phyloP scores from a whole-genome alignment of 1,140 invertebrate genomes.

The Venturia canescens region DNA sequence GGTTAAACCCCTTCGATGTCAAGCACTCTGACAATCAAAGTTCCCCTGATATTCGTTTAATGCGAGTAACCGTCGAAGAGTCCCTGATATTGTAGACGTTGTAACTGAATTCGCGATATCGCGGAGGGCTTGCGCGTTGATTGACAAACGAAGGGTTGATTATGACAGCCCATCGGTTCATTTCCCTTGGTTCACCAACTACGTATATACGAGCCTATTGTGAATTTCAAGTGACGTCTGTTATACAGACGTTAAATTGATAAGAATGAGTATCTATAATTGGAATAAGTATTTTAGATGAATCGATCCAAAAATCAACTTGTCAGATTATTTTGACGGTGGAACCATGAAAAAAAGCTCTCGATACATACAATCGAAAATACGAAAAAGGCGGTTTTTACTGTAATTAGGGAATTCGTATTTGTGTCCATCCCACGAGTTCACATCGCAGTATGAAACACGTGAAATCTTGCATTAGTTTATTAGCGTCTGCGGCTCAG shows the following conservation, averaged over 20 bases:
- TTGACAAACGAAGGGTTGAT: background rate
- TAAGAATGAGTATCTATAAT: no score
- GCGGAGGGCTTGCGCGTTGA: background rate
- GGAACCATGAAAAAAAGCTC: no score
- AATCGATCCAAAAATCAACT: no score
- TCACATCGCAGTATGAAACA: no score
- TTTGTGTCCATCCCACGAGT: no score
- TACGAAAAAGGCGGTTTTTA: no score
- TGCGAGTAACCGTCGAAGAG: background rate
- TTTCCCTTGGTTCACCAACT: background rate
- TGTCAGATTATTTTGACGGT: no score
- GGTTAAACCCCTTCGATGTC: conserved; percentile 45
- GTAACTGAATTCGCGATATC: background rate
- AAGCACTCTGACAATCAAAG: conserved; percentile 19
- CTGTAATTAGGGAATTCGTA: no score
- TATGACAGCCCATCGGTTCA: background rate
- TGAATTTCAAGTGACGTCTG: background rate
- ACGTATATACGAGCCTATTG: background rate
- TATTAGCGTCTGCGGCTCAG: background rate
- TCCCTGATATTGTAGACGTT: background rate
- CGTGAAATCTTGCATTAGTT: background rate
- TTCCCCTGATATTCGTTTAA: background rate
- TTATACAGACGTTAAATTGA: background rate
- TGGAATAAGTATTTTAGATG: no score
- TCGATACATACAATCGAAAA: no score